Percentiles rank a stretch among this genome's conserved stretches.
These are phyloP conservation scores for Aplochiton taeniatus DNA, from an alignment of 2,797 vertebrate species.

Conservation along the genomic window DNA sequence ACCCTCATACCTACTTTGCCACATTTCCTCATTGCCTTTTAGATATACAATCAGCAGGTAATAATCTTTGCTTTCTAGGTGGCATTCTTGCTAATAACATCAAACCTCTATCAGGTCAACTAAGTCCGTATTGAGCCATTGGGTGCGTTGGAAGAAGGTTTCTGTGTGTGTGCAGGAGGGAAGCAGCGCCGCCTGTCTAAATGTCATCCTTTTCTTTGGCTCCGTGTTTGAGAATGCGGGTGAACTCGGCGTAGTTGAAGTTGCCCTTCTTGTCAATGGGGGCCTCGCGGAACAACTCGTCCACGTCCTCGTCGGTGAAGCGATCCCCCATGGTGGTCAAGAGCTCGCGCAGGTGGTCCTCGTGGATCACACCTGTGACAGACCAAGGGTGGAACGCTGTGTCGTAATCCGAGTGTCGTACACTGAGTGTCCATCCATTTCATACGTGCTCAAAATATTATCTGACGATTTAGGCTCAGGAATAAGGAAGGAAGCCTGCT, in stretches of 20 bases:
- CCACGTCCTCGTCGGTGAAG: constrained; percentile 97
- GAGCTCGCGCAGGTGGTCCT: constrained; percentile 96
- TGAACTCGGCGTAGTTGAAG: constrained; percentile 99
- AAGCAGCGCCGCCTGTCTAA: constrained; percentile 48
- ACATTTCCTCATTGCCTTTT: no score
- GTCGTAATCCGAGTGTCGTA: no score
- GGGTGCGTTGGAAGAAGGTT: background rate
- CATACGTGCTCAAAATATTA: no score
- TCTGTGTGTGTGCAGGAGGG: constrained; percentile 20
- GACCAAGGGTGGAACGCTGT: background rate
- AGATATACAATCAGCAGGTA: no score
- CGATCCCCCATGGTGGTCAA: constrained; percentile 99
- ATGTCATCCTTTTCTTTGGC: constrained; percentile 98
- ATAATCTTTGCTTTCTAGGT: no score
- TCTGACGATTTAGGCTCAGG: no score
- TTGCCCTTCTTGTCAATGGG: constrained; percentile 99
- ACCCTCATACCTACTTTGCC: no score
- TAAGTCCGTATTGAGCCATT: no score
- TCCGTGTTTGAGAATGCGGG: constrained; percentile 96
- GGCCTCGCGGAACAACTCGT: constrained; percentile 96
- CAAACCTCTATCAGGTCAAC: no score
- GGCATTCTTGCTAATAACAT: no score
- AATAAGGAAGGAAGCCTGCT: no score
- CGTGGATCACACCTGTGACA: constrained; percentile 87
- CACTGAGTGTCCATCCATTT: background rate